These are phyloP conservation scores for Urocyon cinereoargenteus DNA, from an alignment of 2,797 vertebrate genomes.

Conservation along the genomic window DNA sequence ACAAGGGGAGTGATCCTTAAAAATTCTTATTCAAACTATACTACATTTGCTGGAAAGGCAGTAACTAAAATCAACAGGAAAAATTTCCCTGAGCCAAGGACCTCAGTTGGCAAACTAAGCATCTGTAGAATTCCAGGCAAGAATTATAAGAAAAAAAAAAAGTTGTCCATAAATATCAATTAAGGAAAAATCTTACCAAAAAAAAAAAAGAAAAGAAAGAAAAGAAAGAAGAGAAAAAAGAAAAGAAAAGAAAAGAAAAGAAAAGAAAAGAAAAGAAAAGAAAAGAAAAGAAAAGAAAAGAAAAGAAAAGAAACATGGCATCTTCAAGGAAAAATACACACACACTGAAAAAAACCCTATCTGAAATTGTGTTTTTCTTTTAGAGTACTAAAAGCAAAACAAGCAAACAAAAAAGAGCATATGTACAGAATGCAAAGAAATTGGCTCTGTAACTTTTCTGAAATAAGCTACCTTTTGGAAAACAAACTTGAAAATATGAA, in stretches of 20 bases:
- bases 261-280: background rate
- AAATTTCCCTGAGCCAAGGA: background rate
- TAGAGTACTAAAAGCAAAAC: background rate
- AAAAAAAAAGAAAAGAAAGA: background rate
- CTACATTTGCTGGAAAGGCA: background rate
- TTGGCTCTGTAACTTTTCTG: rapidly evolving
- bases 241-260: background rate
- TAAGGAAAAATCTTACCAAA: background rate
- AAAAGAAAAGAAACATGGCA: background rate
- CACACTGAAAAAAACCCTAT: background rate
- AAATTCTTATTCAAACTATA: background rate
- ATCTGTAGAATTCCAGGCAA: background rate
- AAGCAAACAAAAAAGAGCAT: background rate
- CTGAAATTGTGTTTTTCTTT: background rate
- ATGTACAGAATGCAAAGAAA: background rate
- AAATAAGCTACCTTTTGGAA: background rate
- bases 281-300: background rate
- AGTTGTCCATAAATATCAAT: background rate
- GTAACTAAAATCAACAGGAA: background rate
- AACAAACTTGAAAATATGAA: background rate
- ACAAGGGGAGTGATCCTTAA: background rate
- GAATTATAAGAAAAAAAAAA: background rate
- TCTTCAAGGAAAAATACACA: background rate
- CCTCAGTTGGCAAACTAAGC: background rate
- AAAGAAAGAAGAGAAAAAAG: too few relatives aligned